Evolutionary conservation across 2,888 invertebrate genomes (phyloP).

Genomic region (Phragmatobia fuliginosa): DNA sequence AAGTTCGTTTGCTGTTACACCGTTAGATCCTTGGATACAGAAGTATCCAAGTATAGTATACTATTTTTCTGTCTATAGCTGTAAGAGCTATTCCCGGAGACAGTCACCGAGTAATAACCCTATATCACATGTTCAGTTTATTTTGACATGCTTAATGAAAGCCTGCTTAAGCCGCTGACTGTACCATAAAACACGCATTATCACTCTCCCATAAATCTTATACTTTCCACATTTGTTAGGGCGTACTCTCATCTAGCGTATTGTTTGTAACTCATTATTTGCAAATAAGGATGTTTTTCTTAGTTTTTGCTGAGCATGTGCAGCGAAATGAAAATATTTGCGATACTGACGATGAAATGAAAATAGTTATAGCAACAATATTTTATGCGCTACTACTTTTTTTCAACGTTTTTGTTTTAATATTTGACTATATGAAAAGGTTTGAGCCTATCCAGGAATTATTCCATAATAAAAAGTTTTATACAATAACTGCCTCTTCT

Average conservation of each 20-base stretch:
- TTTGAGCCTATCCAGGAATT: no score
- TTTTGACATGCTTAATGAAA: constrained; percentile 28
- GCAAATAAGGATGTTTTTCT: background rate
- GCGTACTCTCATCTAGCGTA: constrained; percentile 1
- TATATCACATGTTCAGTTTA: constrained; percentile 20
- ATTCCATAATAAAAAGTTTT: no score
- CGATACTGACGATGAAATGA: no score
- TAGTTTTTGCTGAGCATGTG: no score
- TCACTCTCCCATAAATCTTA: constrained; percentile 42
- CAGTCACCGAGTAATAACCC: background rate
- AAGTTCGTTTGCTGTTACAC: no score
- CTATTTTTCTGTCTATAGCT: background rate
- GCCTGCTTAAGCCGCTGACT: constrained; percentile 17
- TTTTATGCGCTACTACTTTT: no score
- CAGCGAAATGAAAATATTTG: no score
- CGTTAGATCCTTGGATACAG: no score
- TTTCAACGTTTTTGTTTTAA: no score
- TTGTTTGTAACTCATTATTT: background rate
- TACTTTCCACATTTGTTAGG: constrained; percentile 31
- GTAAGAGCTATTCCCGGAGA: background rate
- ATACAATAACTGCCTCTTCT: no score
- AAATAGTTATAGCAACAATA: no score
- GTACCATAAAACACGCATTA: constrained; percentile 43
- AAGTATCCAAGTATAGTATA: background rate
- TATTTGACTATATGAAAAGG: no score